Evolutionary conservation across 1,140 invertebrate species (phyloP).

Genomic region (Heliothis virescens): DNA sequence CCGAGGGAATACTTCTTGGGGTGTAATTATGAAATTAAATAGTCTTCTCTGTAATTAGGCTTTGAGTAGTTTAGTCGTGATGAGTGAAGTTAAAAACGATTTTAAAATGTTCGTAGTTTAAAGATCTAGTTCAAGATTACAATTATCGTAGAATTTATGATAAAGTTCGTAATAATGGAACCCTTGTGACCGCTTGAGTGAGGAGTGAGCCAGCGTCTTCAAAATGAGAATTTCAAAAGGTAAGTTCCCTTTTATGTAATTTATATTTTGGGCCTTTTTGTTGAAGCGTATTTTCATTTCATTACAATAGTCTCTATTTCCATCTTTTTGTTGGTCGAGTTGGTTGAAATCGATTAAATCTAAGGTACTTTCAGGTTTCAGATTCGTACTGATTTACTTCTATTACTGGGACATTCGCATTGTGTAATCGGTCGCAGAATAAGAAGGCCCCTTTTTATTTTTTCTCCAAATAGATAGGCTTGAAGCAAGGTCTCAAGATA

Average conservation of each 20-base stretch:
- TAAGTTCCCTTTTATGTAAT: constrained; percentile 58
- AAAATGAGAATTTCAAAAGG: constrained; percentile 76
- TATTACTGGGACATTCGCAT: not conserved
- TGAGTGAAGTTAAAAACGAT: constrained; percentile 48
- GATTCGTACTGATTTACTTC: not conserved
- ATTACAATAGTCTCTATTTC: constrained; percentile 4
- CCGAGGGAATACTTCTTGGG: constrained; percentile 19
- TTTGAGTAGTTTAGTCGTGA: constrained; percentile 41
- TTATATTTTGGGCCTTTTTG: constrained; percentile 24
- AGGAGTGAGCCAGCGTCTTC: constrained; percentile 54
- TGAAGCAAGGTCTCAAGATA: too few relatives aligned
- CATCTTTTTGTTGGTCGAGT: constrained; percentile 20
- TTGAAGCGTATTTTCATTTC: constrained; percentile 25
- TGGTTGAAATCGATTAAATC: not conserved
- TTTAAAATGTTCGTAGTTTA: constrained; percentile 39
- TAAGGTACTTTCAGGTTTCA: not conserved
- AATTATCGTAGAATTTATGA: constrained; percentile 48
- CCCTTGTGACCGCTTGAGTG: constrained; percentile 65
- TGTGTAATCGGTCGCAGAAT: too few relatives aligned
- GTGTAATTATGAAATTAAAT: constrained; percentile 29
- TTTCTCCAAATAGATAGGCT: too few relatives aligned
- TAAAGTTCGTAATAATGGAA: constrained; percentile 58
- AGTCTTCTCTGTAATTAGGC: constrained; percentile 33
- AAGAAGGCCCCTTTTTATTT: too few relatives aligned
- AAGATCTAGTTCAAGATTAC: constrained; percentile 30